Evolutionary conservation across 35 echinoderm and acorn worm genomes (phyloP).

Genomic region (Acanthaster planci): DNA sequence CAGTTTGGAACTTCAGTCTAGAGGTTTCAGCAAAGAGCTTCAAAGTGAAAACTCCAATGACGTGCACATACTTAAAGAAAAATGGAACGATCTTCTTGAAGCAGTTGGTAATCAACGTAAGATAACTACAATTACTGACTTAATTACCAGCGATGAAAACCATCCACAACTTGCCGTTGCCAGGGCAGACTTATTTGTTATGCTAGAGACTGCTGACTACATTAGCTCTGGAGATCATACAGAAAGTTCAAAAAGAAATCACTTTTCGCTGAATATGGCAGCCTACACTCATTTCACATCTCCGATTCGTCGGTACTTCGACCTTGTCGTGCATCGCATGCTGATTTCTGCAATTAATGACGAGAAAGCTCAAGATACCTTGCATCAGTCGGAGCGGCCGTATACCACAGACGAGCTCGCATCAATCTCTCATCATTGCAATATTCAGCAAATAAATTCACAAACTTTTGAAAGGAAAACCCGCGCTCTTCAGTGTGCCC

Average conservation of each 20-base stretch:
- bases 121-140: not conserved
- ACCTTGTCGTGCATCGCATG: constrained; percentile 82
- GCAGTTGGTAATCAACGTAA: not conserved
- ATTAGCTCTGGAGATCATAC: constrained; percentile 43
- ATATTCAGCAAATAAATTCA: constrained; percentile 41
- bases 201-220: constrained; percentile 64
- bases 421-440: constrained; percentile 65
- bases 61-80: not conserved
- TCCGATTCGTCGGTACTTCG: constrained; percentile 84
- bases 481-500: constrained; percentile 33
- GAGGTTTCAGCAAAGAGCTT: not conserved
- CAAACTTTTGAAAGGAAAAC: constrained; percentile 55
- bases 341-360: constrained; percentile 24
- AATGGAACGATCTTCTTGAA: not conserved
- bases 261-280: constrained; percentile 60
- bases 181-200: constrained; percentile 34
- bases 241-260: constrained; percentile 4
- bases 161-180: constrained; percentile 79
- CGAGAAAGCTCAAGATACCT: no score
- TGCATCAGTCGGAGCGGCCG: constrained; percentile 11
- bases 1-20: constrained; percentile 28
- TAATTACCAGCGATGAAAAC: constrained; percentile 63
- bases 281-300: constrained; percentile 89
- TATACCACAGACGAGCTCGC: constrained; percentile 51
- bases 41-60: not conserved